A percentile compares a stretch with the other conserved stretches of the same genome.
Evolutionary conservation across 2,888 invertebrate species (phyloP).

Genomic region (Eupsilia transversa): DNA sequence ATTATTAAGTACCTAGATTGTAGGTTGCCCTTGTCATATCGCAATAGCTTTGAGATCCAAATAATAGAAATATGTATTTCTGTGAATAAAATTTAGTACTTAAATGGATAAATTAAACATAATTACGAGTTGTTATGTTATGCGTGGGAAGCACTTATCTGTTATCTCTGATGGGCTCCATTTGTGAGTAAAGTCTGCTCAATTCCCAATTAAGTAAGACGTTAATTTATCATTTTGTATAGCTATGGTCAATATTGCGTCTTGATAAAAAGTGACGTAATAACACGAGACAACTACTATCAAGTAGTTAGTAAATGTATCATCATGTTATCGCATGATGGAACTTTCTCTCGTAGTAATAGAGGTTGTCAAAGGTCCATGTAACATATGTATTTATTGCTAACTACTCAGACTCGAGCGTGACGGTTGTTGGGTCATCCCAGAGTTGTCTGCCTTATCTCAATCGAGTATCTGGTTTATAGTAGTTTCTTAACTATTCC

Average conservation of each 20-base stretch:
- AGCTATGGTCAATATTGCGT: conserved; percentile 35
- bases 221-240: conserved; percentile 39
- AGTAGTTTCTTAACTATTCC: conserved; percentile 46
- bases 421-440: conserved; percentile 29
- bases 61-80: conserved; percentile 2
- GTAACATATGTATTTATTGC: conserved; percentile 31
- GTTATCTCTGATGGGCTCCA: conserved; percentile 31
- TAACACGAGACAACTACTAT: conserved; percentile 27
- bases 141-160: conserved; percentile 27
- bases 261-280: conserved; percentile 54
- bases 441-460: conserved; percentile 46
- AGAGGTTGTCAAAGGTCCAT: conserved; percentile 52
- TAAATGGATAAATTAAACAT: conserved; percentile 1
- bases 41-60: conserved; percentile 11
- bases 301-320: conserved; percentile 39
- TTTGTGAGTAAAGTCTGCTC: conserved; percentile 22
- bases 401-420: not conserved
- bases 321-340: conserved; percentile 59
- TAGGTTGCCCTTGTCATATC: conserved; percentile 6
- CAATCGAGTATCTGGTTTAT: conserved; percentile 48
- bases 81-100: conserved; percentile 21
- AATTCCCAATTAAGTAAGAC: conserved; percentile 17
- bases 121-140: conserved; percentile 19
- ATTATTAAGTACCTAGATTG: conserved; percentile 24
- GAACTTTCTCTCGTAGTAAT: conserved; percentile 59